phyloP scores from a whole-genome alignment of 2,888 invertebrate species.

The Limnephilus rhombicus region DNA sequence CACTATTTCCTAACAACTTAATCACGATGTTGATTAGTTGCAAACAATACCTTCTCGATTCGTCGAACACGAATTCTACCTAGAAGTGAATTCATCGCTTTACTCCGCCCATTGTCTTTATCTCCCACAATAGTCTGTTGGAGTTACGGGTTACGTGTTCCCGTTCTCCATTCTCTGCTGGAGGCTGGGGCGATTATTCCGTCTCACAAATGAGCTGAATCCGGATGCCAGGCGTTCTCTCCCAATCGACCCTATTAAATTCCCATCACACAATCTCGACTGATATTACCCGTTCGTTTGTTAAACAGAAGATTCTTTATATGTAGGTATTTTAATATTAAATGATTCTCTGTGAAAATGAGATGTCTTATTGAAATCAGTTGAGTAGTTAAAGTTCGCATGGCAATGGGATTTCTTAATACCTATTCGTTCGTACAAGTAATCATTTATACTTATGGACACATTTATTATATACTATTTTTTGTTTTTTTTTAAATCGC shows the following conservation, averaged over 20 bases:
- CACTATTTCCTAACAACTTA: not conserved
- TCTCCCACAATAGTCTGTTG: not conserved
- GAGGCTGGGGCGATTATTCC: not conserved
- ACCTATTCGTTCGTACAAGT: too few species aligned
- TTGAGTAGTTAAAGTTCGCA: too few species aligned
- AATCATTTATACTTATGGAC: too few species aligned
- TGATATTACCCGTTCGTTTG: not conserved
- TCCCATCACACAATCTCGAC: not conserved
- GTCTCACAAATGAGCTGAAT: not conserved
- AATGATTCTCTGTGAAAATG: not conserved
- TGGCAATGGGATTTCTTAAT: too few species aligned
- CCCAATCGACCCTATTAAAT: not conserved
- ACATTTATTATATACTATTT: too few species aligned
- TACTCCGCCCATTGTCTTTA: not conserved
- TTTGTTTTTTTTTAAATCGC: too few species aligned
- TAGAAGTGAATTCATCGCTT: not conserved
- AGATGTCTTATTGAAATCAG: not conserved
- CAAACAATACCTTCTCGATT: not conserved
- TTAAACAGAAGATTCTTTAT: not conserved
- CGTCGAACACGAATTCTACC: not conserved
- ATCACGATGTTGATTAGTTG: not conserved
- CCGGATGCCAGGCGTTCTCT: not conserved
- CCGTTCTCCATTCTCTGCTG: not conserved
- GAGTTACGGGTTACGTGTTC: not conserved
- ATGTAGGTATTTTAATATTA: not conserved